A percentile compares a stretch with the other conserved stretches of the same genome.
phyloP scores from a whole-genome alignment of 2,888 invertebrate species.

The Amblyteles armatorius region DNA sequence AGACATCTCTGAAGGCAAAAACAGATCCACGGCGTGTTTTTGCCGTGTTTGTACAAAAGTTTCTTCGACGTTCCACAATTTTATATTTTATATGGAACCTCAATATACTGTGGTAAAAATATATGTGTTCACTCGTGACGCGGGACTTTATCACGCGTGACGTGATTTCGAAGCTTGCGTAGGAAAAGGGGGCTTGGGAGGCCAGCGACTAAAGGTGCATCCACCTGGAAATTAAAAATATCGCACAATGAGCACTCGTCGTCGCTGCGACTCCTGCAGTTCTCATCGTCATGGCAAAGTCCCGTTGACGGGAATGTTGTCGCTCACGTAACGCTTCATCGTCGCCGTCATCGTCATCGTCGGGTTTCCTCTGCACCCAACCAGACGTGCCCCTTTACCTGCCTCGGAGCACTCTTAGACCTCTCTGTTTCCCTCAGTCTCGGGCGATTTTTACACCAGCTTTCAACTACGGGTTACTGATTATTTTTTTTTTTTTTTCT shows the following conservation, averaged over 20 bases:
- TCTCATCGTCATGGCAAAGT: constrained; percentile 39
- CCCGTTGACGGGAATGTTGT: constrained; percentile 69
- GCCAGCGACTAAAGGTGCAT: constrained; percentile 77
- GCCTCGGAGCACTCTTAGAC: constrained; percentile 60
- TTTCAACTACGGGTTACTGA: constrained; percentile 77
- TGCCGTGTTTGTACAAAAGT: constrained; percentile 20
- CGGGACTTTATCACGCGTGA: constrained; percentile 77
- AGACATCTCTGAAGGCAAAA: constrained; percentile 33
- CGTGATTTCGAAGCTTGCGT: constrained; percentile 74
- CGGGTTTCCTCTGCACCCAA: constrained; percentile 25
- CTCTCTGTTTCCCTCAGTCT: constrained; percentile 60
- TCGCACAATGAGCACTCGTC: constrained; percentile 76
- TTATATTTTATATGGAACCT: constrained; percentile 24
- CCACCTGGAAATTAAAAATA: constrained; percentile 79
- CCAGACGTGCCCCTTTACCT: constrained; percentile 55
- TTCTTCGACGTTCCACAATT: constrained; percentile 29
- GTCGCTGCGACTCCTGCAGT: constrained; percentile 17
- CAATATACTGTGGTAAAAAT: constrained; percentile 1
- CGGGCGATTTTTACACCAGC: constrained; percentile 67
- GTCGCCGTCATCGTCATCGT: constrained; percentile 53
- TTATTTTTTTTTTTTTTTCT: constrained; percentile 67
- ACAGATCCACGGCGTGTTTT: constrained; percentile 7
- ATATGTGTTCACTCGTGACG: constrained; percentile 31
- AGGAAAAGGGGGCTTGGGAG: constrained; percentile 58
- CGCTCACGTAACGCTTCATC: constrained; percentile 61